Evolutionary conservation across 2,888 invertebrate species (phyloP), one percentile per base, ranked within the genome.

Genomic region (Diploptera punctata): DNA sequence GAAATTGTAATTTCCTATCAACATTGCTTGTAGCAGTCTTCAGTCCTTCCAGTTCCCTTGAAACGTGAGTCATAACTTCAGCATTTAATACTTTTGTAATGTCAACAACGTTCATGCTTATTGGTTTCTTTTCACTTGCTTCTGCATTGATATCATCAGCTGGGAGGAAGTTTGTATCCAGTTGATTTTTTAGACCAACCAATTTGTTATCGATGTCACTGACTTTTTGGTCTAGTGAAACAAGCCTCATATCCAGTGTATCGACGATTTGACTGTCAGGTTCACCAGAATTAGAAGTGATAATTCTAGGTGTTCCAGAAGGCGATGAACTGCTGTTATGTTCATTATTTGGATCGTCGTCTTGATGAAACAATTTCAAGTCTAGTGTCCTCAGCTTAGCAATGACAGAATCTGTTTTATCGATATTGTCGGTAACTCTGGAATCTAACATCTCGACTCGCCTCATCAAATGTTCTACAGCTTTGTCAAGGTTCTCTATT

Each of bases 401-500:
- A 77, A 94, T 93, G 47, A 94, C 92, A 7, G 91, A 89, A 78
- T 94, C 94, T 0, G 94, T 94, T 86, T 94, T 94, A 77, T 91
- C 90, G 76, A 94, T 92, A 81, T 94, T 95, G 80, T 93, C 93
- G 77, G 91, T 92, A 0, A 95, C 91, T 71, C 93, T 87, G 10
- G 90, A 91, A 81, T 95, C 94, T 60, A 95, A 83, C 0, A 90
- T 90, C 83, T 95, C 95, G 7, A 95, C 93, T 79, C 94, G 86
- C 77, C 93, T 86, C 93, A 94, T 94, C 72, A 95, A 84, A 80
- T 94, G 93, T 80, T 95, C 94, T 1, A 95, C 93, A 0, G 94
- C 94, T 82, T 93, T 92, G 82, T 95, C 95, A 72, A 95, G 83
- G 81, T 94, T 94, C 80, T 95, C 95, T 80, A 95, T 94, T 77